Conservation (phyloP, 2,797 vertebrate species). For the Lacerta viridis region DNA sequence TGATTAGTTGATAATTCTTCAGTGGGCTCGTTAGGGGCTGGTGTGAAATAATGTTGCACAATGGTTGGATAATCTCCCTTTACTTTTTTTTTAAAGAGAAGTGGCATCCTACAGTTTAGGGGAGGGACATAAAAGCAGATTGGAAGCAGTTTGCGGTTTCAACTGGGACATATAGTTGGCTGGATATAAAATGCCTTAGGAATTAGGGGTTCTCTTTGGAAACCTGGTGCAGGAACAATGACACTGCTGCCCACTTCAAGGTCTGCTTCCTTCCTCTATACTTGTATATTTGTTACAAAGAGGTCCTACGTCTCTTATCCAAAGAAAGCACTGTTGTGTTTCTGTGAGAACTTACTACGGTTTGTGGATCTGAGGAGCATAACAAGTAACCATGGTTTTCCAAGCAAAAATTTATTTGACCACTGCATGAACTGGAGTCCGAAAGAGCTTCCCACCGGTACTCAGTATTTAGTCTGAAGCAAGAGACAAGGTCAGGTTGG, state of each 20-base stretch:
- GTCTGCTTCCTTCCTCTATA: not conserved
- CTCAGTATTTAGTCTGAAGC: conserved; percentile 40
- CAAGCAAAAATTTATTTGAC: conserved; percentile 34
- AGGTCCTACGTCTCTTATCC: not conserved
- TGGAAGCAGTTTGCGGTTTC: not conserved
- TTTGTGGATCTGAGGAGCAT: not conserved
- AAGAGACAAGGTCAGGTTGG: not conserved
- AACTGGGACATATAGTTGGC: not conserved
- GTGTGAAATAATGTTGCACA: not conserved
- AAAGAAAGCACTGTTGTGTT: not conserved
- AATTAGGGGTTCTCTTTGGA: not conserved
- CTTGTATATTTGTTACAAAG: not conserved
- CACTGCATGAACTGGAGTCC: conserved; percentile 32
- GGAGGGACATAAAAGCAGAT: not conserved
- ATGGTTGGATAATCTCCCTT: not conserved
- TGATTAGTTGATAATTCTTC: no score
- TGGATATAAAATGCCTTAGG: not conserved
- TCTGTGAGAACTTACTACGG: not conserved
- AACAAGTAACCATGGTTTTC: conserved; percentile 16
- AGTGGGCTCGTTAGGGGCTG: no score
- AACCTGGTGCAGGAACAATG: not conserved
- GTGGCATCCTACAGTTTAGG: not conserved
- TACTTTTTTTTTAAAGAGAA: not conserved
- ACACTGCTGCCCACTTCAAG: no score
- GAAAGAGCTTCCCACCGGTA: not conserved